Evolutionary conservation across 2,888 invertebrate species (phyloP).

Genomic region (Calameuta idolon): DNA sequence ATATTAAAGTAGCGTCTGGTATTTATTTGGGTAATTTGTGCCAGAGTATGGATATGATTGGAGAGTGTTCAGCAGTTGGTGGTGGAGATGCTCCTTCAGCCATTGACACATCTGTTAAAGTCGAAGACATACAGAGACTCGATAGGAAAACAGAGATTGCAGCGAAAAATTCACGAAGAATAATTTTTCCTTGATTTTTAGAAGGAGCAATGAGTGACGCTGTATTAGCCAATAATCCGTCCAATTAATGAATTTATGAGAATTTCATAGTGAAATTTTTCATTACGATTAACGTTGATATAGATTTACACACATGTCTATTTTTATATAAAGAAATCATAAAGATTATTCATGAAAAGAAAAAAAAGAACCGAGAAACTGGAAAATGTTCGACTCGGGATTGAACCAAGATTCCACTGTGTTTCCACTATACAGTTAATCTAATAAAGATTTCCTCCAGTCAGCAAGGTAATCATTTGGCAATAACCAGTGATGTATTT

Average conservation of each 20-base stretch:
- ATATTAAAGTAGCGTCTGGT: slow-evolving; percentile 22
- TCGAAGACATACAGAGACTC: slow-evolving; percentile 36
- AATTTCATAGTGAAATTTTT: not conserved
- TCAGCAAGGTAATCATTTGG: not conserved
- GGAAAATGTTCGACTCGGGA: not conserved
- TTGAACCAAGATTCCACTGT: not conserved
- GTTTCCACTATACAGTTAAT: not conserved
- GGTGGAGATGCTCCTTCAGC: slow-evolving; percentile 52
- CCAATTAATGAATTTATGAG: not conserved
- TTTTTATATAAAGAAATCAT: slow-evolving; percentile 12
- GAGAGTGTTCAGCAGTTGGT: slow-evolving; percentile 43
- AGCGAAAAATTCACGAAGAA: slow-evolving; percentile 20
- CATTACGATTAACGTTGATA: slow-evolving; percentile 13
- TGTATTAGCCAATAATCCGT: not conserved
- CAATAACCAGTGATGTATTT: not conserved
- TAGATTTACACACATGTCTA: slow-evolving; percentile 9
- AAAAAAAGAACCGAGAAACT: slow-evolving; percentile 17
- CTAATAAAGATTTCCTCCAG: not conserved
- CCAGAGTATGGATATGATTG: slow-evolving; percentile 15
- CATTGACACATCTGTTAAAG: slow-evolving; percentile 39
- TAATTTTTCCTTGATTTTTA: slow-evolving; percentile 6
- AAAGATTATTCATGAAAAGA: slow-evolving; percentile 18
- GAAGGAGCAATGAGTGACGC: not conserved
- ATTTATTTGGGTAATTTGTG: slow-evolving; percentile 18
- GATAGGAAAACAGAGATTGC: slow-evolving; percentile 39